Evolutionary conservation across 2,797 vertebrate species (phyloP).

Genomic region (Potorous gilbertii): DNA sequence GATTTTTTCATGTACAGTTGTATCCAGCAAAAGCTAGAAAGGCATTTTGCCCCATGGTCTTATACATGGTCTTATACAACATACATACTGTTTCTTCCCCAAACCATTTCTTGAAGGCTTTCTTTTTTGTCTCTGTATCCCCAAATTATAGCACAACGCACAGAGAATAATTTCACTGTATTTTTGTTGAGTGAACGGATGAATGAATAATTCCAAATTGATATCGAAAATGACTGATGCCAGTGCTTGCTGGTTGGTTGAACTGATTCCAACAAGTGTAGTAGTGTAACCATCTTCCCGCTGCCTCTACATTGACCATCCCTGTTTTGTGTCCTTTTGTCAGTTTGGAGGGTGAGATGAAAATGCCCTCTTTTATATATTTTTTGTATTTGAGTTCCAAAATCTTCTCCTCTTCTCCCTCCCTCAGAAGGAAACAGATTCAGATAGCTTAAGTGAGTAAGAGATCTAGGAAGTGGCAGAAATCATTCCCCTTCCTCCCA

Average conservation of each 20-base stretch:
- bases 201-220: background rate
- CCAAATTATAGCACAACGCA: background rate
- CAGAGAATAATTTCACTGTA: background rate
- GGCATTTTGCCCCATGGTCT: background rate
- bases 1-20: background rate
- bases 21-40: background rate
- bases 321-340: background rate
- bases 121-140: background rate
- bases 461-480: background rate
- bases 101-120: background rate
- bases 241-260: background rate
- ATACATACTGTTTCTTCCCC: background rate
- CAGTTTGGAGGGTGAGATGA: background rate
- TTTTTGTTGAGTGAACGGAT: background rate
- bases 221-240: background rate
- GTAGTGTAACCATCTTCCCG: background rate
- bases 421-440: background rate
- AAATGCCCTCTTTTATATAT: background rate
- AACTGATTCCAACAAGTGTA: background rate
- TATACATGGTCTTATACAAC: background rate
- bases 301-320: background rate
- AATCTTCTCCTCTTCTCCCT: too few species aligned
- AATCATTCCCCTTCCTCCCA: background rate
- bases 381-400: background rate
- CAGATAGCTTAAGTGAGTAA: background rate